These are phyloP conservation scores for Apostichopus japonicus DNA, from an alignment of 35 echinoderm and acorn worm genomes.

Conservation along the genomic window DNA sequence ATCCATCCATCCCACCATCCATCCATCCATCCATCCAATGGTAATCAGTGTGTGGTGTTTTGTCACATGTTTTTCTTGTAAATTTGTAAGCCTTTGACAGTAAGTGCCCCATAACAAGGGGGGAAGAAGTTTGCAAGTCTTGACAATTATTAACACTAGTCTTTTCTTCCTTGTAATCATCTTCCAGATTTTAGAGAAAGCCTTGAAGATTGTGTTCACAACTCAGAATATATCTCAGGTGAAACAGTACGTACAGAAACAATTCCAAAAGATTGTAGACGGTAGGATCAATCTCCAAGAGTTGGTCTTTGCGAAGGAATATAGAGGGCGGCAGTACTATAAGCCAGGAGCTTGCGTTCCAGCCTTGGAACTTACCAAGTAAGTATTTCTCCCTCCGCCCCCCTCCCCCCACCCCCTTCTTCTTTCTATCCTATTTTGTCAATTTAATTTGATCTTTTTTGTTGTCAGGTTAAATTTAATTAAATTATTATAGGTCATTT, in stretches of 20 bases:
- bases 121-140: too few relatives aligned
- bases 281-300: constrained; percentile 86
- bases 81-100: too few relatives aligned
- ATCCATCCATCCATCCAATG: too few relatives aligned
- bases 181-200: constrained; percentile 84
- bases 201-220: constrained; percentile 91
- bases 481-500: too few relatives aligned
- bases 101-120: too few relatives aligned
- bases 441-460: background rate
- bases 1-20: too few relatives aligned
- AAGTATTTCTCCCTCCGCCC: background rate
- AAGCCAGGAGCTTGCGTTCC: constrained; percentile 84
- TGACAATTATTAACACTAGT: background rate
- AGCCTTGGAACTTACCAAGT: constrained; percentile 85
- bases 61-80: too few relatives aligned
- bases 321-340: constrained; percentile 78
- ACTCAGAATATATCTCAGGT: constrained; percentile 92
- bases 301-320: constrained; percentile 97
- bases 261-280: constrained; percentile 90
- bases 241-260: constrained; percentile 90
- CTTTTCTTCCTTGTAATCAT: background rate
- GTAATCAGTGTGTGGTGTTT: too few relatives aligned
- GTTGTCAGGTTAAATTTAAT: background rate
- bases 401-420: background rate
- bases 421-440: background rate